Conservation (phyloP, 1,140 invertebrate genomes). For the Aphis gossypii region DNA sequence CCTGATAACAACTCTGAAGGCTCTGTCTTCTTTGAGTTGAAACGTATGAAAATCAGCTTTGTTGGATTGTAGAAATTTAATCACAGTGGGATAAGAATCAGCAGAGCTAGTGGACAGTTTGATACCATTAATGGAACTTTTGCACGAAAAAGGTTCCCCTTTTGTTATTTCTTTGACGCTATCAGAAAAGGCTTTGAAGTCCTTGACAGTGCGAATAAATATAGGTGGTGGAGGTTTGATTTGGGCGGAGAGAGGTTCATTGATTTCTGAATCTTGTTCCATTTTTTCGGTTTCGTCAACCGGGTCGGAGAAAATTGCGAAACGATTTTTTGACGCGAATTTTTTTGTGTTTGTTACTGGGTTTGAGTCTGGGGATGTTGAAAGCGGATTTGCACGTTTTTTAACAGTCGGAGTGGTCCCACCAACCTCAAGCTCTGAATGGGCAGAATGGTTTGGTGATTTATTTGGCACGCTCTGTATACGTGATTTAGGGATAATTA, state of each 20-base stretch:
- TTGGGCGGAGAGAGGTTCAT: not conserved
- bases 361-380: not conserved
- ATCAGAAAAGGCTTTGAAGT: not conserved
- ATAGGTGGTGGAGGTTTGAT: constrained; percentile 4
- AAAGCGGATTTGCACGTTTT: not conserved
- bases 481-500: too few species aligned
- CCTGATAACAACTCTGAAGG: not conserved
- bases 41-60: not conserved
- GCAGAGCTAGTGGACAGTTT: constrained; percentile 17
- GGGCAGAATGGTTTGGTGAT: not conserved
- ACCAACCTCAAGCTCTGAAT: not conserved
- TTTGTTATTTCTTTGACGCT: not conserved
- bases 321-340: not conserved
- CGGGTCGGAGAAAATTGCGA: not conserved
- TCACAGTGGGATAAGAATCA: not conserved
- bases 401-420: not conserved
- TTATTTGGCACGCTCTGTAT: too few species aligned
- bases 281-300: not conserved
- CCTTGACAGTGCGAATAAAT: not conserved
- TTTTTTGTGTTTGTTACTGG: not conserved
- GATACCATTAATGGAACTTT: constrained; percentile 7
- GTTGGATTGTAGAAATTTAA: not conserved
- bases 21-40: not conserved
- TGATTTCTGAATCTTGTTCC: not conserved
- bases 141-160: too few species aligned